Evolutionary conservation across 2,797 vertebrate genomes (phyloP).

Genomic region (Pitangus sulphuratus): DNA sequence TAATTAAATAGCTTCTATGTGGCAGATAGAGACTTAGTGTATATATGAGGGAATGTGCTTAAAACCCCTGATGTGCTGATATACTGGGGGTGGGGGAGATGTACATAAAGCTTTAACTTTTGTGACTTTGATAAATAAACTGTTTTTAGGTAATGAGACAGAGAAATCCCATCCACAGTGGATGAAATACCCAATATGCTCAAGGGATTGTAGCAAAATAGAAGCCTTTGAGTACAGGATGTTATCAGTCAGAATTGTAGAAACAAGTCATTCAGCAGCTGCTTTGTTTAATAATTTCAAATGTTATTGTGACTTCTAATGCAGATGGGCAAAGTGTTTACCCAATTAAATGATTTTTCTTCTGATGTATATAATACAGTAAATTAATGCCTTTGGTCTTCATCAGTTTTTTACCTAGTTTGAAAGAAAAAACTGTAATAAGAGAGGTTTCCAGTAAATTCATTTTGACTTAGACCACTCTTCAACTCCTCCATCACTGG

Average conservation of each 20-base stretch:
- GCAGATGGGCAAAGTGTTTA: neutral
- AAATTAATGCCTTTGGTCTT: neutral
- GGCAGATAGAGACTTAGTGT: neutral
- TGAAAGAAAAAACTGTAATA: neutral
- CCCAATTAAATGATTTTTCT: neutral
- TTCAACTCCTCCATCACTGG: neutral
- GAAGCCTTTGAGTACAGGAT: neutral
- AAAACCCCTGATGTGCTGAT: rapidly evolving
- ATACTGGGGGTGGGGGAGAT: neutral
- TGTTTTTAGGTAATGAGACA: neutral
- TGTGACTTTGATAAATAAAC: neutral
- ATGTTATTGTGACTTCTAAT: neutral
- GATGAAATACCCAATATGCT: neutral
- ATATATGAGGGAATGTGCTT: neutral
- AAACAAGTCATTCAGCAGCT: neutral
- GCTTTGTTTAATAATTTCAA: neutral
- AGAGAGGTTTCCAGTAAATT: neutral
- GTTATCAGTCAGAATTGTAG: neutral
- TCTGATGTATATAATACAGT: neutral
- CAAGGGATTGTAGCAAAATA: neutral
- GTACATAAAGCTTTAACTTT: neutral
- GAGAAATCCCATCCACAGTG: neutral
- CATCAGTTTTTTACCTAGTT: neutral
- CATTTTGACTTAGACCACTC: neutral
- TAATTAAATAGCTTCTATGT: neutral